phyloP scores from a whole-genome alignment of 2,888 invertebrate genomes.

The Coronaproctus castanopsis region DNA sequence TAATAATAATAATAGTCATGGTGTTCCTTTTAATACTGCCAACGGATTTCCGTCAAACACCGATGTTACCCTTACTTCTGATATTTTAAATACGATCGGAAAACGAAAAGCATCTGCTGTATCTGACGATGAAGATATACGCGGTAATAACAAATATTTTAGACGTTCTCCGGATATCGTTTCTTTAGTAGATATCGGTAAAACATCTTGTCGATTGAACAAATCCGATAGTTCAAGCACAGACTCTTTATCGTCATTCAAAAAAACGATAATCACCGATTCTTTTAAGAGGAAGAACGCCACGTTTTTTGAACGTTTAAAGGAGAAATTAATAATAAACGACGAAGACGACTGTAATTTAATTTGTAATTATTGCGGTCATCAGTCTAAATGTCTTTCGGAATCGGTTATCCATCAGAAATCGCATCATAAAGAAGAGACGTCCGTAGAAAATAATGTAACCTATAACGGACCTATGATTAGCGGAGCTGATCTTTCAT shows the following conservation, averaged over 20 bases:
- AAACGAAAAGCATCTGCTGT: too few relatives aligned
- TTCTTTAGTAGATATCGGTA: too few relatives aligned
- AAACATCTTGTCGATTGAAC: too few relatives aligned
- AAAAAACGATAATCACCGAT: conserved; percentile 21
- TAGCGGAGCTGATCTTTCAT: conserved; percentile 1
- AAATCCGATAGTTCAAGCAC: background rate
- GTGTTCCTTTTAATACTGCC: background rate
- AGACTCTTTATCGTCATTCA: conserved; percentile 12
- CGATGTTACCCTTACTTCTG: background rate
- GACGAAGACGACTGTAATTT: conserved; percentile 39
- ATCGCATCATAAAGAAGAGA: conserved; percentile 21
- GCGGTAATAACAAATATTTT: too few relatives aligned
- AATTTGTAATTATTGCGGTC: conserved; percentile 46
- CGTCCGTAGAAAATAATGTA: background rate
- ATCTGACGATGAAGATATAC: too few relatives aligned
- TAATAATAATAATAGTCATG: background rate
- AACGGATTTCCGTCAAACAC: background rate
- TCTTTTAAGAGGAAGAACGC: conserved; percentile 43
- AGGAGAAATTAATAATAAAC: conserved; percentile 46
- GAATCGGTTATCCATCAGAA: conserved; percentile 63
- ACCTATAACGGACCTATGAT: conserved; percentile 2
- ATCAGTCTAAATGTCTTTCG: conserved; percentile 58
- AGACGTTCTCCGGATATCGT: too few relatives aligned
- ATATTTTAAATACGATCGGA: too few relatives aligned
- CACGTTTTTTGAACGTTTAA: conserved; percentile 62